Percentiles rank a stretch among this genome's conserved stretches.
Conservation (phyloP, 2,113 vertebrate species). For the Isichthys henryi region DNA sequence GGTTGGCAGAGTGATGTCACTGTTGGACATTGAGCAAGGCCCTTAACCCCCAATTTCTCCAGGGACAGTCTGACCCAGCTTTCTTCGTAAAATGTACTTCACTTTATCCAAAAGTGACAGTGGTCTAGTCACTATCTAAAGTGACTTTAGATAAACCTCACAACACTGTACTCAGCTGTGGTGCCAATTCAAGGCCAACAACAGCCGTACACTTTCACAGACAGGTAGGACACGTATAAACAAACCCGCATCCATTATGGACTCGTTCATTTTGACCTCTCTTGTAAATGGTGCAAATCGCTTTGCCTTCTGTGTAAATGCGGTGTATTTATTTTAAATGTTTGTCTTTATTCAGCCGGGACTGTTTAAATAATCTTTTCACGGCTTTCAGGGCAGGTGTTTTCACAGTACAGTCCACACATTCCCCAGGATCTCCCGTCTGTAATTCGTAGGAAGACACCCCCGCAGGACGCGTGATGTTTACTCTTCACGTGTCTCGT, state of each 20-base stretch:
- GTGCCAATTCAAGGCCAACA: neutral
- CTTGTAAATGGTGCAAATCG: neutral
- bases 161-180: neutral
- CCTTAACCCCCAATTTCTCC: neutral
- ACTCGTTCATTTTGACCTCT: neutral
- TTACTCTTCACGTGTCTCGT: neutral
- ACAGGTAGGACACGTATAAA: neutral
- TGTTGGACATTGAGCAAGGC: neutral
- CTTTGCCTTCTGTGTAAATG: neutral
- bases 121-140: too few species aligned
- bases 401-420: neutral
- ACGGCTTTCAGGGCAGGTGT: neutral
- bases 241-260: neutral
- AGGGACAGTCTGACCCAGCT: neutral
- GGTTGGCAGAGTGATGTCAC: neutral
- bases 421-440: neutral
- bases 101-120: neutral
- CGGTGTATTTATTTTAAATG: neutral
- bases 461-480: neutral
- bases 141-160: neutral
- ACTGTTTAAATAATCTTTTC: neutral
- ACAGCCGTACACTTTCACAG: neutral
- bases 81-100: neutral
- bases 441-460: neutral
- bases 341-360: neutral